A percentile compares a stretch with the other conserved stretches of the same genome.
Evolutionary conservation across 2,888 invertebrate species (phyloP).

Genomic region (Autographa gamma): DNA sequence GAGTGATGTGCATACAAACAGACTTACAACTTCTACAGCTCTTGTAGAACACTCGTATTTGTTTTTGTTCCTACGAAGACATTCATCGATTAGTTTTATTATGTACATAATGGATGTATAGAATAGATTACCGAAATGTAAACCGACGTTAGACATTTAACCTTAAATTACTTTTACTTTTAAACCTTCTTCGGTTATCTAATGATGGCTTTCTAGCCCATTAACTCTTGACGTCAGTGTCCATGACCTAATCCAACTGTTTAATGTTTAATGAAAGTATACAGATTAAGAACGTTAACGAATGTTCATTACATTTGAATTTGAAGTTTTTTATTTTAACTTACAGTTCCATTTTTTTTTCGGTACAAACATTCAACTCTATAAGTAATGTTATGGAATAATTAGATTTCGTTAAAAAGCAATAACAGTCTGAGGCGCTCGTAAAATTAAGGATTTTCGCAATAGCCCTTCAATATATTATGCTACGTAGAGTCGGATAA

Average conservation of each 20-base stretch:
- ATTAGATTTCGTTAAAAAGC: too few species aligned
- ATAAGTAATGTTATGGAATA: background rate
- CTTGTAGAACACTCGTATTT: too few species aligned
- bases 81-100: too few species aligned
- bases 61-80: too few species aligned
- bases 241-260: conserved; percentile 74
- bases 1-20: too few species aligned
- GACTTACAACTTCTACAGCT: too few species aligned
- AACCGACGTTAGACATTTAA: conserved; percentile 49
- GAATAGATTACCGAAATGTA: background rate
- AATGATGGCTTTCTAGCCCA: conserved; percentile 70
- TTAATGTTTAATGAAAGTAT: conserved; percentile 52
- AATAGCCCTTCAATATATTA: too few species aligned
- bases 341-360: background rate
- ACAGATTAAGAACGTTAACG: conserved; percentile 40
- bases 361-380: background rate
- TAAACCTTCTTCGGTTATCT: conserved; percentile 70
- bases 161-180: conserved; percentile 56
- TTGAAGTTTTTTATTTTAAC: background rate
- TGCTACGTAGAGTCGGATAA: background rate
- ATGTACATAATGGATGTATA: too few species aligned
- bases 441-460: too few species aligned
- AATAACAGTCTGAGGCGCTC: too few species aligned
- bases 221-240: conserved; percentile 64
- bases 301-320: conserved; percentile 10